Evolutionary conservation across 2,113 vertebrate species (phyloP), one percentile per base, ranked within the genome.

Genomic region (Alouatta palliata): DNA sequence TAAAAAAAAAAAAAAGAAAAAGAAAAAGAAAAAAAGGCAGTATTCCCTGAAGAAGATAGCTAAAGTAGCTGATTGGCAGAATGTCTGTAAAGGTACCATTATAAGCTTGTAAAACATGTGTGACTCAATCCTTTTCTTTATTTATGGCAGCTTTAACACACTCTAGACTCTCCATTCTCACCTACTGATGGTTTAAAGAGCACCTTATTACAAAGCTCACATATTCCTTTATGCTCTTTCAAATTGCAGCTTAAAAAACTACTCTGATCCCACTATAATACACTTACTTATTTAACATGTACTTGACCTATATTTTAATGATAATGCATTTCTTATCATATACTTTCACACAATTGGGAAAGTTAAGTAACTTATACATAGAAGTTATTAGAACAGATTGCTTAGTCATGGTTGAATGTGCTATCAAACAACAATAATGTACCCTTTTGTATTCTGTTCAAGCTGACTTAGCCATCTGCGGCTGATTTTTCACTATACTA

Each of bases 1-100:
- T 90, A 94, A 97, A 40, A 58, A 97, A 2, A 96, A 14, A 79
- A 85, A 97, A 94, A n/a, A n/a, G n/a, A n/a, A n/a, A 94, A 97
- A 40, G 52, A 97, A 2, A 96, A 14, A 79, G 82, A 97, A 94
- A 96, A 47, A 58, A 97, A 2, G 95, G 19, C 43, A 2, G 0
- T 30, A 92, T 79, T 97, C 19, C 52, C 32, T 80, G 47, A 89
- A 88, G 80, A 6, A 40, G n/a, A 95, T 0, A 94, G 17, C 4
- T 85, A 82, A 82, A 80, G 84, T 40, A 82, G 21, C 16, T 82
- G 10, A 54, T 0, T 45, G n/a, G n/a, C 68, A 97, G 89, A 32
- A 64, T 95, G 71, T 47, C 21, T 35, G 87, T 66, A 8, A 47
- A 79, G 70, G 2, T 58, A 70, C 4, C 12, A 87, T 30, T 97